phyloP scores from a whole-genome alignment of 2,113 vertebrate species.

The Neolamprologus kungweensis region DNA sequence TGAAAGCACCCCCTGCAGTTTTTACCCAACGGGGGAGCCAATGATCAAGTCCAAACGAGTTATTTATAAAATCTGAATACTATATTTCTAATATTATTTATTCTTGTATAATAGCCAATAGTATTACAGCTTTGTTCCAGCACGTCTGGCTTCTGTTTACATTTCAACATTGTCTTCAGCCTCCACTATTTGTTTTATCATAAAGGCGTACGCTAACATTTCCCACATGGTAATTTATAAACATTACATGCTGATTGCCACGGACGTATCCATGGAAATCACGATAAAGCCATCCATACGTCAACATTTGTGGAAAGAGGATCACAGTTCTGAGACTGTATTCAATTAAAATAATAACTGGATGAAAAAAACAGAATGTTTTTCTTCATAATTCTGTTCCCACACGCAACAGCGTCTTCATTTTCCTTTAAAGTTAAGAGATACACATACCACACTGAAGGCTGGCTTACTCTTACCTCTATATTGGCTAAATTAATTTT shows the following conservation, averaged over 20 bases:
- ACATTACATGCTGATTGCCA: not conserved
- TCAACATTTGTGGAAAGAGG: not conserved
- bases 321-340: not conserved
- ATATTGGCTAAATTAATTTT: conserved; percentile 21
- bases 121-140: not conserved
- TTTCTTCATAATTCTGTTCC: not conserved
- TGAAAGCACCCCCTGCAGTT: not conserved
- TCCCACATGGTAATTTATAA: not conserved
- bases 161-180: not conserved
- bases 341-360: not conserved
- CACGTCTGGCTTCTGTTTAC: not conserved
- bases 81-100: not conserved
- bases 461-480: not conserved
- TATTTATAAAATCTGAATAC: not conserved
- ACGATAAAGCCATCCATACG: not conserved
- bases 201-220: not conserved
- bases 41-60: not conserved
- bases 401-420: not conserved
- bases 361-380: not conserved
- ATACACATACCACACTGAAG: not conserved
- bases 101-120: not conserved
- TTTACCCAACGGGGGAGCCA: not conserved
- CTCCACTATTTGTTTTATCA: not conserved
- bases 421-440: not conserved
- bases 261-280: not conserved